Conservation (phyloP, 2,797 vertebrate genomes). For the Gastrophryne carolinensis region DNA sequence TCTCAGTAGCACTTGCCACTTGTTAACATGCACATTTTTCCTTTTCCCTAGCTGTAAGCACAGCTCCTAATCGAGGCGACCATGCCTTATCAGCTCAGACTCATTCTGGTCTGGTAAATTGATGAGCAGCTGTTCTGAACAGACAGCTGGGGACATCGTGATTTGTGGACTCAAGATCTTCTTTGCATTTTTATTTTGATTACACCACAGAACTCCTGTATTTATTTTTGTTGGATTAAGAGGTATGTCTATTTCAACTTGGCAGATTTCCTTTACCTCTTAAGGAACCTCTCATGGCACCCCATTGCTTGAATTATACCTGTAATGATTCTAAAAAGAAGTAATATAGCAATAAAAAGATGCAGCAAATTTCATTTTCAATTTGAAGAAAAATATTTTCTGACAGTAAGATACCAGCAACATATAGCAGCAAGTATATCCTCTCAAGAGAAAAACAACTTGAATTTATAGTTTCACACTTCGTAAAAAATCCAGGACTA, state of each 20-base stretch:
- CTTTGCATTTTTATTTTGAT: constrained; percentile 8
- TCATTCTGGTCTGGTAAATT: neutral
- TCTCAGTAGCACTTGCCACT: neutral
- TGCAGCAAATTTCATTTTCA: constrained; percentile 7
- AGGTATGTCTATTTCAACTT: neutral
- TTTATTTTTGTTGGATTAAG: neutral
- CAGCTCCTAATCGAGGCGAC: constrained; percentile 1
- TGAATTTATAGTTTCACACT: neutral
- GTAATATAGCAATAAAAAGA: neutral
- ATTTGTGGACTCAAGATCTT: neutral
- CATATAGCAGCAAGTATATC: constrained; percentile 1
- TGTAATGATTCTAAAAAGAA: neutral
- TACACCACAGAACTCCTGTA: neutral
- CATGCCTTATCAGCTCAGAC: constrained; percentile 9
- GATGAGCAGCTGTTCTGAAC: constrained; percentile 6
- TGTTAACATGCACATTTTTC: constrained; percentile 6
- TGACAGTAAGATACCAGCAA: neutral
- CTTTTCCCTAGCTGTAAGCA: neutral
- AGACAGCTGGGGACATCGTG: neutral
- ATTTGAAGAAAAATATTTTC: neutral
- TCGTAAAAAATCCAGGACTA: too few relatives aligned
- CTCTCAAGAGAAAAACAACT: neutral
- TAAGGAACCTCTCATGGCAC: neutral
- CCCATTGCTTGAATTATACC: neutral
- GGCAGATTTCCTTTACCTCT: neutral